Base-by-base conservation (phyloP, 2,888 invertebrate species). In the Auanema freiburgensis region DNA sequence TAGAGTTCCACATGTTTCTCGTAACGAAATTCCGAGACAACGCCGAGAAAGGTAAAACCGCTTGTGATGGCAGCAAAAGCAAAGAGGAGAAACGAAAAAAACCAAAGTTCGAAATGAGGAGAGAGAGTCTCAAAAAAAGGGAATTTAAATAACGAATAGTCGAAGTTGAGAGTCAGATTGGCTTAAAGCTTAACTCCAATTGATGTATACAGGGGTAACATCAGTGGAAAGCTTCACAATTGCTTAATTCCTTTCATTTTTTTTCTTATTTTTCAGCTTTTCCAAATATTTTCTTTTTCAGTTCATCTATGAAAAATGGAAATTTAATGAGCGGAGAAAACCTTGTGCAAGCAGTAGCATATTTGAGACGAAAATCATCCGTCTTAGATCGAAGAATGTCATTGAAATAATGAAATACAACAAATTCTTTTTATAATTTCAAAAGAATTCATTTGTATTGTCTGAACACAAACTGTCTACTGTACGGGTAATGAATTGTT, bases 281-380 rank as follows among this genome's bases (percentile, higher is more conserved):
- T 12, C 12, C 12, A 21, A 18, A 14, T 54, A 33, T 59, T 59
- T 12, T 21, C 5, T 21, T 44, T 16, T 60, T 55, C 55, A 60
- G 60, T 25, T 44, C 44, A 4, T 44, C 44, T 43, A 42, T 55
- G 14, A 44, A 24, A 43, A 55, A 55, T 10, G 46, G 40, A 44
- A 52, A 60, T 33, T 46, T 70, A 33, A 33, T 33, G 33, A 33
- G 8, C 3, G 33, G 33, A 3, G 72, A 72, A 21, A 66, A 76
- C 49, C 72, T 77, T 25, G 77, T 70, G n/a, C 72, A 72, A 55
- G 79, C 79, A 40, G 74, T 79, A 43, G 75, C 72, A 18, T 79
- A 79, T 62, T 53, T 79, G 52, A 63, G 78, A 10, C 62, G 78
- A 50, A 77, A 77, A 63, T 79, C 79, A 12, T 53, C 70, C 33